Base-by-base conservation (phyloP, 1,140 invertebrate species). In the Aphelinus atriplicis region DNA sequence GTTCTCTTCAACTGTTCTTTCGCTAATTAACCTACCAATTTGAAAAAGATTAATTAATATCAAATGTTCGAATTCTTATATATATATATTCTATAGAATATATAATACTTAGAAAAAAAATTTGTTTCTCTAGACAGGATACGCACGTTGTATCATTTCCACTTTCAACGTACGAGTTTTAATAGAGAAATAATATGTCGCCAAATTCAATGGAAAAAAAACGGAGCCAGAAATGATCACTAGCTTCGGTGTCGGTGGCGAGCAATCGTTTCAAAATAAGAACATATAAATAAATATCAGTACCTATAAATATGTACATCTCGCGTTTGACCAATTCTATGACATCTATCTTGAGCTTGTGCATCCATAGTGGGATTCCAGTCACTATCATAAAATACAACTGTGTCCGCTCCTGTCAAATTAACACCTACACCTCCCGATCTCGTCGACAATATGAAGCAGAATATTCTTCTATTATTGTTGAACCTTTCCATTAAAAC, bases 351-450 rank as follows among this genome's bases (percentile, higher is more conserved):
- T 88, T 99, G 98, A 70, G 98, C 98, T 88, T 97, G 98, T 61
- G 97, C 97, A 91, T 99, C 98, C 98, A 99, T 99, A 0, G 98
- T 99, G 60, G 98, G 98, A 92, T 99, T 99, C 98, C 98, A 99
- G 89, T 99, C 98, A 77, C 96, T 98, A 89, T 99, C 98, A 88
- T 99, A 99, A 89, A 99, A 99, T 84, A 99, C 95, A 60, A 99
- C 98, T 79, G 97, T 99, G 89, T 99, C 98, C 50, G 98, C 98
- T 68, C 98, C 98, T 7, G 98, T 99, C 69, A 99, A 90, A 91
- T 99, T 99, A 10, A 99, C 95, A 73, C 98, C 98, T 64, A 99
- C 94, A 79, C 98, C 98, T 82, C 98, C 98, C 61, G 97, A 98
- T 67, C 98, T 92, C 43, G 98, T 99, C 1, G 98, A 99, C 50